Conservation (phyloP, 2,888 invertebrate genomes). For the Mystacides longicornis region DNA sequence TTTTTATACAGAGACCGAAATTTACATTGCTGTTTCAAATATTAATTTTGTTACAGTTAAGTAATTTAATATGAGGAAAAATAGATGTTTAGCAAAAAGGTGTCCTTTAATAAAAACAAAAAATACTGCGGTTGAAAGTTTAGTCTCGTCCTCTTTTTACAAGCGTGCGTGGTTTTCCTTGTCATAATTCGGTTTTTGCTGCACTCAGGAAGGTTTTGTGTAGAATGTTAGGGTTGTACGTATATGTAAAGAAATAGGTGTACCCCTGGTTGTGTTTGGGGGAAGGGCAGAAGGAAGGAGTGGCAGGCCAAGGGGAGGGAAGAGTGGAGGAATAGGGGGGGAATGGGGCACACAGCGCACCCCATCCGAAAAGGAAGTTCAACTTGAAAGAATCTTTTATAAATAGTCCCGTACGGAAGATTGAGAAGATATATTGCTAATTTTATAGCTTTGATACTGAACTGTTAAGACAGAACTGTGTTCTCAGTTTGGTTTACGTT, state of each 20-base stretch:
- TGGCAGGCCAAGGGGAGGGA: conserved; percentile 29
- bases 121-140: neutral
- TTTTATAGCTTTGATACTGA: too few species aligned
- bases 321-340: conserved; percentile 16
- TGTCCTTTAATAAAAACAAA: conserved; percentile 3
- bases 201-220: neutral
- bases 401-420: conserved; percentile 1
- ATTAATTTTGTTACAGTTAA: neutral
- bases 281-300: conserved; percentile 29
- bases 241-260: conserved; percentile 26
- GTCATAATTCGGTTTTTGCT: neutral
- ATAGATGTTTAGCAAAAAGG: neutral
- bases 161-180: conserved; percentile 5
- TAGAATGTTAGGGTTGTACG: conserved; percentile 16
- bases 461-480: too few species aligned
- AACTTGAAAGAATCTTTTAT: conserved; percentile 16
- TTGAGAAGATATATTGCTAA: too few species aligned
- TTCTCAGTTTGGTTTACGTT: too few species aligned
- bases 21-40: neutral
- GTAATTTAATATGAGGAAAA: conserved; percentile 7
- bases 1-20: neutral
- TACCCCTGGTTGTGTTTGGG: conserved; percentile 30
- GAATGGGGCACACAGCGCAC: conserved; percentile 11
- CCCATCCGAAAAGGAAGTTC: conserved; percentile 21
- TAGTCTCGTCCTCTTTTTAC: neutral